phyloP scores from a whole-genome alignment of 2,888 invertebrate genomes.

The Omphaloscelis lunosa region DNA sequence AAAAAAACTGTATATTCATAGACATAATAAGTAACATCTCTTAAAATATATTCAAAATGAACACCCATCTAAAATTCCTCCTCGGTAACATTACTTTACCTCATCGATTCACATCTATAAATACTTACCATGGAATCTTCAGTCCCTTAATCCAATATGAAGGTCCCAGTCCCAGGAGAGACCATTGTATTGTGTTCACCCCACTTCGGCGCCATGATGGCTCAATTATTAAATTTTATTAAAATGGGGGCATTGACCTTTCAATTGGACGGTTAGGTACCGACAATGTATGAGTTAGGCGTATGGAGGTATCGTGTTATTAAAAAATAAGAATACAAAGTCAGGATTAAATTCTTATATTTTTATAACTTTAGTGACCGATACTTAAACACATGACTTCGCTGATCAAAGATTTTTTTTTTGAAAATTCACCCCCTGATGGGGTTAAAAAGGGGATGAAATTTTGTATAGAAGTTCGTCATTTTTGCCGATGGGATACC shows the following conservation, averaged over 20 bases:
- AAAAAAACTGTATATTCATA: too few species aligned
- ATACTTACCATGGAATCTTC: background rate
- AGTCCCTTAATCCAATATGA: slow-evolving; percentile 26
- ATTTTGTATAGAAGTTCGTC: too few species aligned
- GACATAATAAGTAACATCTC: background rate
- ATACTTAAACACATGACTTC: too few species aligned
- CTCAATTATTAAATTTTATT: slow-evolving; percentile 71
- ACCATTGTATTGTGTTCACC: slow-evolving; percentile 49
- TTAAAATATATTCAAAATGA: background rate
- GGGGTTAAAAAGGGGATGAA: too few species aligned
- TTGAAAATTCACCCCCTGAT: too few species aligned
- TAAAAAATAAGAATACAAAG: background rate
- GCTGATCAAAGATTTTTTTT: too few species aligned
- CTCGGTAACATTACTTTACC: background rate
- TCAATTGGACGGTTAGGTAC: slow-evolving; percentile 48
- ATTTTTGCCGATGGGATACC: too few species aligned
- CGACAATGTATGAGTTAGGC: background rate
- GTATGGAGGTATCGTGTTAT: background rate
- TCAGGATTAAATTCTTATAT: too few species aligned
- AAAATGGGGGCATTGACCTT: slow-evolving; percentile 66
- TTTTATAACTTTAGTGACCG: too few species aligned
- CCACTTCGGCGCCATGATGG: slow-evolving; percentile 31
- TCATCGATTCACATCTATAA: background rate
- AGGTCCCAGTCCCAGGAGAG: slow-evolving; percentile 60
- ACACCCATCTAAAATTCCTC: background rate